Evolutionary conservation across 2,113 vertebrate species (phyloP), one percentile per base, ranked within the genome.

Genomic region (Nothoprocta perdicaria): DNA sequence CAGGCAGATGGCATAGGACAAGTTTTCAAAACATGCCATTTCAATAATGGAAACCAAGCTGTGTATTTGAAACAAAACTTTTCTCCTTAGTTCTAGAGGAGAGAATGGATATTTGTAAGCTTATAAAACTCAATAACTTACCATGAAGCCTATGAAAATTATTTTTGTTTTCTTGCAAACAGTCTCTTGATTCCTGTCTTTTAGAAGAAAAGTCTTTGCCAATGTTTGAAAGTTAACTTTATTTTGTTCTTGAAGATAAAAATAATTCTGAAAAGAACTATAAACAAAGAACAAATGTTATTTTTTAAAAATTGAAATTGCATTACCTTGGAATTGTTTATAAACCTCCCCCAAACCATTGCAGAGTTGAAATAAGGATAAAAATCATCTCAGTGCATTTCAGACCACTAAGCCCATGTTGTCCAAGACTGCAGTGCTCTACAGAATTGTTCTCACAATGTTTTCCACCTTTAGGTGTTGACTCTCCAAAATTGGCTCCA

Each of bases 251-350:
- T 76, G 75, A 92, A 89, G 55, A 83, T 23, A 62, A 78, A 83
- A 65, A 65, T 86, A 3, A 71, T 75, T 65, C 80, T 88, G 69
- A 27, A 55, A 81, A 63, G 17, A 22, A 55, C 57, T 75, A 41
- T 86, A 89, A 95, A 85, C 82, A 60, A 16, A 88, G 17, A 24
- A 3, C 16, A 85, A 3, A 31, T 65, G 27, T 67, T 81, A 57
- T 66, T 72, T 94, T 92, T 67, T 24, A 0, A 17, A 88, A 94
- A 92, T 52, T 89, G 35, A 84, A 95, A 92, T 61, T 89, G 35
- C 79, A 75, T 94, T 89, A 76, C 21, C 46, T 68, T 86, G 48
- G 41, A 80, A 69, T 88, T 86, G 43, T 84, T 95, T 95, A 81
- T 73, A 88, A 90, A 84, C 4, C 29, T 84, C 3, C 14, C 85